A percentile compares a stretch with the other conserved stretches of the same genome.
Evolutionary conservation across 1,140 invertebrate species (phyloP).

Genomic region (Cephus cinctus): DNA sequence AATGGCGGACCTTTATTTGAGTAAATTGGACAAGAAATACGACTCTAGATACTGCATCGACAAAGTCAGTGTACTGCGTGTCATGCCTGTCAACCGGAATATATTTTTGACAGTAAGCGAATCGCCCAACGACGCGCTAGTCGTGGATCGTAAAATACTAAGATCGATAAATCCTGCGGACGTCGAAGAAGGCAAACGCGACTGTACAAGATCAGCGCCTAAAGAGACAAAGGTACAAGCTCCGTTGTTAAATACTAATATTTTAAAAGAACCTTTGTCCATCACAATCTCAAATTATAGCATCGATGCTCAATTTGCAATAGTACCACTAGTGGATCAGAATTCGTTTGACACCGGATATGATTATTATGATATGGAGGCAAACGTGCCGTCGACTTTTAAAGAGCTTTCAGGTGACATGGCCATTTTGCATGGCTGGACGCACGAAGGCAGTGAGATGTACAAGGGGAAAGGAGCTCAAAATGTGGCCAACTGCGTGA

Average conservation of each 20-base stretch:
- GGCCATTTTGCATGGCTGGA: conserved; percentile 40
- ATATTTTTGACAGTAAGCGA: background rate
- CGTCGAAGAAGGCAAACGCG: conserved; percentile 23
- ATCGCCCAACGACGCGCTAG: conserved; percentile 1
- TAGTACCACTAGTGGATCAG: conserved; percentile 28
- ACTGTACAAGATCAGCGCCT: conserved; percentile 25
- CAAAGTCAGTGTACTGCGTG: conserved; percentile 26
- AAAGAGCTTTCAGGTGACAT: conserved; percentile 22
- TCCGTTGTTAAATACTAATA: conserved; percentile 6
- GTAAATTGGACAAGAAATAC: conserved; percentile 24
- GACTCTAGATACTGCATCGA: conserved; percentile 40
- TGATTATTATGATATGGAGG: conserved; percentile 34
- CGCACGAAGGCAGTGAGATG: conserved; percentile 32
- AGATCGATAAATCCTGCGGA: conserved; percentile 23
- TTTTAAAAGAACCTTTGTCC: conserved; percentile 29
- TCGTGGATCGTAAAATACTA: conserved; percentile 21
- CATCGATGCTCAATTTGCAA: conserved; percentile 31
- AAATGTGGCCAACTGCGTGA: conserved; percentile 38
- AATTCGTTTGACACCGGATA: conserved; percentile 34
- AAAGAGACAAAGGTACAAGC: conserved; percentile 14
- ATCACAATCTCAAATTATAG: conserved; percentile 43
- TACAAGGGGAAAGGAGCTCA: conserved; percentile 44
- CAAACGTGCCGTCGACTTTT: conserved; percentile 41
- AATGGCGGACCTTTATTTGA: conserved; percentile 26
- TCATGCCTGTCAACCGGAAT: conserved; percentile 19